A percentile compares a stretch with the other conserved stretches of the same genome.
Conservation (phyloP, 1,140 invertebrate genomes). For the Chrysomallon squamiferum region DNA sequence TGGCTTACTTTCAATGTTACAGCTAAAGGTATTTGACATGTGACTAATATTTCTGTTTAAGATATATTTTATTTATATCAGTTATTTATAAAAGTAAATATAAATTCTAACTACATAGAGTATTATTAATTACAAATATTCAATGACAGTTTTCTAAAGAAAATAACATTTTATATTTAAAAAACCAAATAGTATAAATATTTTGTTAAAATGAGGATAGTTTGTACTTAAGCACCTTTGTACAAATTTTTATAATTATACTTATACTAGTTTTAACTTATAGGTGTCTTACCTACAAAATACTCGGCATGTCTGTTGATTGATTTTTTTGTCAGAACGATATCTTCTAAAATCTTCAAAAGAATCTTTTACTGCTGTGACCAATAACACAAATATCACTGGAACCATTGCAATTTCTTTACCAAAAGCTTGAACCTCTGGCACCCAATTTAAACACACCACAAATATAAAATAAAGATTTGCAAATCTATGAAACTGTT, state of each 20-base stretch:
- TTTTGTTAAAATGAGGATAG: too few relatives aligned
- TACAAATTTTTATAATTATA: too few relatives aligned
- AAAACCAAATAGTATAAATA: too few relatives aligned
- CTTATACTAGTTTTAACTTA: too few relatives aligned
- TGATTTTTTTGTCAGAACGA: constrained; percentile 90
- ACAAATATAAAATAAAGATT: constrained; percentile 99
- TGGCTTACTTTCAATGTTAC: neutral
- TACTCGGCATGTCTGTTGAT: constrained; percentile 89
- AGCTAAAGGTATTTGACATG: neutral
- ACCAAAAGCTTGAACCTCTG: constrained; percentile 87
- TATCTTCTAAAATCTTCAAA: constrained; percentile 93
- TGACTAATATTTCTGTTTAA: neutral
- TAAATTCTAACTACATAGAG: neutral
- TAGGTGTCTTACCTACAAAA: constrained; percentile 85
- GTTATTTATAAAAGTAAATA: neutral
- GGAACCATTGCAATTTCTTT: constrained; percentile 93
- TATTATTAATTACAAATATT: too few relatives aligned
- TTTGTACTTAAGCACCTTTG: too few relatives aligned
- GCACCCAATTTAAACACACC: constrained; percentile 92
- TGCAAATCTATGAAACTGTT: constrained; percentile 97
- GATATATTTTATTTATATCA: neutral
- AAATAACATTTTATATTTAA: neutral
- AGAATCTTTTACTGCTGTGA: constrained; percentile 96
- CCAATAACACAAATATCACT: constrained; percentile 80
- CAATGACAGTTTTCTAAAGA: neutral